Evolutionary conservation across 2,797 vertebrate genomes (phyloP), one percentile per base, ranked within the genome.

Genomic region (Parauchenoglanis punctatus): DNA sequence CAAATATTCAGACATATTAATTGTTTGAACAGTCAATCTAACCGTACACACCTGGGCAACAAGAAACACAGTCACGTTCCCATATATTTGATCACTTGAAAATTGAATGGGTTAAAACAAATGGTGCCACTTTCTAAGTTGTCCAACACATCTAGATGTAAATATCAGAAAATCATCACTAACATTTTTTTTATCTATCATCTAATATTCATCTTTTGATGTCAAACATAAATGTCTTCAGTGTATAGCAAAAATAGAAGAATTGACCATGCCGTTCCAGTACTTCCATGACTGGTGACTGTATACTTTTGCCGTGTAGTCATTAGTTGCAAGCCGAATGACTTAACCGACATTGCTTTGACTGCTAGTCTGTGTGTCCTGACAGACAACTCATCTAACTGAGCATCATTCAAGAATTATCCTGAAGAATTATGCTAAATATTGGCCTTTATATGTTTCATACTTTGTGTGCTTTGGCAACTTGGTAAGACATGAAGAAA

Each of bases 291-390:
- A 31, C 35, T 35, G 13, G 13, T 3, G 28, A 35, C 31, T 40
- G 31, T 35, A 35, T 15, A 75, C 25, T 12, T n/a, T 49, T n/a
- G 15, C 23, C n/a, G 7, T 58, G 28, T 31, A 78, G 75, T 17
- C 49, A 17, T 77, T 25, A 54, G 7, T 46, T 65, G 11, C 78
- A 8, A 25, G 83, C 35, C 59, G 87, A 15, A 54, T 49, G 35
- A 28, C 18, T 15, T 54, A 80, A 23, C 17, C 23, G 23, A 73
- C 28, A 77, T 89, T 52, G 40, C 80, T 82, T 65, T 85, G 49
- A 83, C 46, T 85, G 84, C 72, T 82, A 83, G 59, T 89, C 35
- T 81, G 31, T 84, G 61, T 44, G 31, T 25, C 83, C 31, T 85
- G 84, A 90, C 76, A 87, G 56, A 81, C 35, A 61, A 3, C 23